These are phyloP conservation scores for Tor tambroides DNA, from an alignment of 2,113 vertebrate genomes.

Conservation along the genomic window DNA sequence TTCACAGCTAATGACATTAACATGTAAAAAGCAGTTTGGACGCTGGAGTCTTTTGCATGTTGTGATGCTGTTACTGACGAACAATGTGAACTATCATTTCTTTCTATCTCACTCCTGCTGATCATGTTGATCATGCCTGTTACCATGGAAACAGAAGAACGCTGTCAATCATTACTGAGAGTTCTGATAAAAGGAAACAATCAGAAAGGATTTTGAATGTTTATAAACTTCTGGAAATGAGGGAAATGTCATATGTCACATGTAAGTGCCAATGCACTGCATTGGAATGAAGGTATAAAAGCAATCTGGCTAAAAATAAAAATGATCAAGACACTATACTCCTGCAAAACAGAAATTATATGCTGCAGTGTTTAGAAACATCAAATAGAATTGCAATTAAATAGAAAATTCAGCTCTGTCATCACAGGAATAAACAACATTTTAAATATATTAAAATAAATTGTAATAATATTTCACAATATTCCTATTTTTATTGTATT, in stretches of 20 bases:
- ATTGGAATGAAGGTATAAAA: too few species aligned
- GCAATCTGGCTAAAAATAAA: too few species aligned
- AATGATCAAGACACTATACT: too few species aligned
- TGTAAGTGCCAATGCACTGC: not conserved
- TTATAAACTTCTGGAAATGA: not conserved
- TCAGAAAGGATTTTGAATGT: not conserved
- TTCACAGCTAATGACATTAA: not conserved
- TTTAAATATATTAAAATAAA: not conserved
- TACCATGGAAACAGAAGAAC: constrained; percentile 57
- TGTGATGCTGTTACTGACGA: constrained; percentile 25
- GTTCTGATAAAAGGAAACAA: not conserved
- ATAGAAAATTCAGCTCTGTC: not conserved
- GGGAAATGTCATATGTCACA: not conserved
- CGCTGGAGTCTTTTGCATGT: not conserved
- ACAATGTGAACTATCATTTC: not conserved
- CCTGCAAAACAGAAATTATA: too few species aligned
- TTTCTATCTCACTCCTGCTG: not conserved
- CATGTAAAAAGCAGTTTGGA: not conserved
- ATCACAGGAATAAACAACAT: too few species aligned
- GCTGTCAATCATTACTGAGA: not conserved
- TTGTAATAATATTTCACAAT: not conserved
- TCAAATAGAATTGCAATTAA: not conserved
- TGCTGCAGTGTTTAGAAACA: too few species aligned
- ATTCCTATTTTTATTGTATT: too few species aligned
- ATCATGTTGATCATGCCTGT: constrained; percentile 26